These are phyloP conservation scores for Odocoileus hemionus DNA, from an alignment of 2,113 vertebrate species.

Conservation along the genomic window DNA sequence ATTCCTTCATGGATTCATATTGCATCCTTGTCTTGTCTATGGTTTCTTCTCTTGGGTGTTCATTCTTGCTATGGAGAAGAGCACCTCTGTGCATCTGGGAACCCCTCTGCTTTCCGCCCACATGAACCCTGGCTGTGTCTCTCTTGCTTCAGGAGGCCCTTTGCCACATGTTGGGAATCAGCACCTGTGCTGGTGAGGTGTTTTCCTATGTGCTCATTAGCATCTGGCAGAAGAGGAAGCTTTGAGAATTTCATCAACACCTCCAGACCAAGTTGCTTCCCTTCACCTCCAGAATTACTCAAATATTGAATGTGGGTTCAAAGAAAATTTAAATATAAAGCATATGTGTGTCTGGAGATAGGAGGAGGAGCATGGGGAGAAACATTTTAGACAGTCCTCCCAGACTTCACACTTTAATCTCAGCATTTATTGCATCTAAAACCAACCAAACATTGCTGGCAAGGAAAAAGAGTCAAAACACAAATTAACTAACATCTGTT, in stretches of 20 bases:
- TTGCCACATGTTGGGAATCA: rapidly evolving
- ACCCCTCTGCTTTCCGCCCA: neutral
- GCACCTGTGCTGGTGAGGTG: neutral
- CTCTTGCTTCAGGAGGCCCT: neutral
- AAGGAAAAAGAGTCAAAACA: neutral
- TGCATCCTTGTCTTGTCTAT: neutral
- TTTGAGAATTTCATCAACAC: neutral
- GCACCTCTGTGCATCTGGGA: neutral
- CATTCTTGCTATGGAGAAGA: neutral
- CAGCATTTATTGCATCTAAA: neutral
- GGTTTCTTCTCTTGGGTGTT: neutral
- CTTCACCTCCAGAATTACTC: neutral
- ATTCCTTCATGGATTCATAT: neutral
- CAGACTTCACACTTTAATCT: neutral
- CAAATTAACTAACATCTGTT: neutral
- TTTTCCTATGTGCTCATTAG: neutral
- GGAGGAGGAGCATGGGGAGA: neutral
- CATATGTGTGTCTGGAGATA: neutral
- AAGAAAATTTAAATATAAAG: neutral
- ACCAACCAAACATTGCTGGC: neutral
- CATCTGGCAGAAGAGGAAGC: neutral
- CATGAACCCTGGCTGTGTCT: neutral
- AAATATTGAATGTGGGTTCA: neutral
- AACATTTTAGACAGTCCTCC: neutral
- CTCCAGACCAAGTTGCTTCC: neutral